These are phyloP conservation scores for Leptinotarsa defecta DNA, from an alignment of 1,140 invertebrate genomes.

Conservation along the genomic window DNA sequence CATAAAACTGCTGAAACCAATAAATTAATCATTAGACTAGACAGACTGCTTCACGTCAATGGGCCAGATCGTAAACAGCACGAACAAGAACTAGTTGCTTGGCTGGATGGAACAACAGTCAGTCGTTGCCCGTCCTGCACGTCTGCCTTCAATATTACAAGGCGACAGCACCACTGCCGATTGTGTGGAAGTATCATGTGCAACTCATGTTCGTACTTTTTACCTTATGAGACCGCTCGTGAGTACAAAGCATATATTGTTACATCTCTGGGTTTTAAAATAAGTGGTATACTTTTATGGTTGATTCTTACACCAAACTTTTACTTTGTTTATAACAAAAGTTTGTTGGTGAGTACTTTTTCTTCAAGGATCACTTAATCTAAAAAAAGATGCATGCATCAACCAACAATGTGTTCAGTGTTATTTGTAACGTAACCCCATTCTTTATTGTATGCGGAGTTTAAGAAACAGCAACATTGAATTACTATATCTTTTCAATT, in stretches of 20 bases:
- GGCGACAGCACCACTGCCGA: slow-evolving; percentile 94
- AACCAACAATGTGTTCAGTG: too few species aligned
- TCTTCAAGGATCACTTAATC: too few species aligned
- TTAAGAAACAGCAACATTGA: too few species aligned
- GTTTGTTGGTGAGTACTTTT: too few species aligned
- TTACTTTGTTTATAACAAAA: too few species aligned
- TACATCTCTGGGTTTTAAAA: neutral
- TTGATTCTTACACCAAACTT: too few species aligned
- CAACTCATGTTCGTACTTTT: slow-evolving; percentile 88
- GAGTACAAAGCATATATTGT: slow-evolving; percentile 56
- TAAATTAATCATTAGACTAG: slow-evolving; percentile 90
- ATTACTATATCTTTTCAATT: too few species aligned
- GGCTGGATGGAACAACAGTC: slow-evolving; percentile 90
- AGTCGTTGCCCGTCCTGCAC: slow-evolving; percentile 91
- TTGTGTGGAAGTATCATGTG: slow-evolving; percentile 96
- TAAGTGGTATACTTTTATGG: too few species aligned
- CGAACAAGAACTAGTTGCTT: slow-evolving; percentile 80
- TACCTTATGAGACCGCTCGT: slow-evolving; percentile 84
- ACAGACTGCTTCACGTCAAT: slow-evolving; percentile 85
- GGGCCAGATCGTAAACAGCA: slow-evolving; percentile 82
- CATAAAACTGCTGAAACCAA: slow-evolving; percentile 93
- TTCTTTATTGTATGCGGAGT: too few species aligned
- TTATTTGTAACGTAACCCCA: too few species aligned
- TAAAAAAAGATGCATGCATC: too few species aligned
- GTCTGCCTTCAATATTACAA: slow-evolving; percentile 81